Percentiles rank a stretch among this genome's conserved stretches.
phyloP scores from a whole-genome alignment of 2,113 vertebrate species.

The Lophura nycthemera region DNA sequence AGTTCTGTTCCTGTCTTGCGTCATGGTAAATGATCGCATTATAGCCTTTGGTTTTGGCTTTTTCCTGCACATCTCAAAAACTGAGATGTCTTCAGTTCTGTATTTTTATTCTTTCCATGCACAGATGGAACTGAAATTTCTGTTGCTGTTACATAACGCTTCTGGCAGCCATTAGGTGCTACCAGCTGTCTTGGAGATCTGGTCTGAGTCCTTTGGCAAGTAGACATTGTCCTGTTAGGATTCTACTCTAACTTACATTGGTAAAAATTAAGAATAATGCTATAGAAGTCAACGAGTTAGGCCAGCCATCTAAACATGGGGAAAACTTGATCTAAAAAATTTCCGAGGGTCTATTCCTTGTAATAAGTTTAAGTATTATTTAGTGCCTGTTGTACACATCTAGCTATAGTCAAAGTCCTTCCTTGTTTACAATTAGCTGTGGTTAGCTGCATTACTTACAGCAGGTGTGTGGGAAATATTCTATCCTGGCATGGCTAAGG shows the following conservation, averaged over 20 bases:
- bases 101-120: neutral
- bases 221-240: neutral
- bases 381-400: neutral
- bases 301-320: neutral
- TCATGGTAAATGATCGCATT: no score
- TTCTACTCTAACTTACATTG: neutral
- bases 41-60: neutral
- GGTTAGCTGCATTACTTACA: neutral
- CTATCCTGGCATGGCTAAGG: neutral
- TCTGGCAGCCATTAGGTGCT: neutral
- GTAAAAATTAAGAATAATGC: neutral
- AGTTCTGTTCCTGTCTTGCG: neutral
- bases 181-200: neutral
- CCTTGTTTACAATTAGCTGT: neutral
- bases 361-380: neutral
- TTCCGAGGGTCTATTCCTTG: neutral
- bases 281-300: neutral
- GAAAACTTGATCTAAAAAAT: neutral
- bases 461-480: neutral
- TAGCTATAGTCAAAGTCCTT: no score
- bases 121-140: slow-evolving; percentile 13
- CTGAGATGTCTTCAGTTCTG: neutral
- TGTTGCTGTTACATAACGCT: neutral
- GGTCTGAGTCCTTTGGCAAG: neutral
- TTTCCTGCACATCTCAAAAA: neutral